These are phyloP conservation scores for Cylindroiulus punctatus DNA, from an alignment of 2,888 invertebrate species.

Conservation along the genomic window DNA sequence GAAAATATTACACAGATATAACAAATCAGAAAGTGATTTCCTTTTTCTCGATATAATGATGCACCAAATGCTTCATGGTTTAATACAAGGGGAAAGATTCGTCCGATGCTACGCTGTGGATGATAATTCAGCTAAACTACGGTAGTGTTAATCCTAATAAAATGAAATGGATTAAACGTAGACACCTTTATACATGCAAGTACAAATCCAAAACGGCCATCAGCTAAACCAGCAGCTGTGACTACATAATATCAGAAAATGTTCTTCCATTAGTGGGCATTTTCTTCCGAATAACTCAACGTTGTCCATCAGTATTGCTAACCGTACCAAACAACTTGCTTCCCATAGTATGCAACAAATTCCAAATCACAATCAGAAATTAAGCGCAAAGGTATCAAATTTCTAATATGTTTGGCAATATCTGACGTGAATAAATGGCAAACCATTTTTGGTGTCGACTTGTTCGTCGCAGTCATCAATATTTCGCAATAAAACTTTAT, in stretches of 20 bases:
- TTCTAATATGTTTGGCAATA: neutral
- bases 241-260: neutral
- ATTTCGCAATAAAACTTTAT: too few relatives aligned
- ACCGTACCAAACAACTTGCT: neutral
- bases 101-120: neutral
- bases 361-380: neutral
- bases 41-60: neutral
- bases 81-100: neutral
- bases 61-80: conserved; percentile 4
- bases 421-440: too few relatives aligned
- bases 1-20: conserved; percentile 29
- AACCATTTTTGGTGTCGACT: too few relatives aligned
- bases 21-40: neutral
- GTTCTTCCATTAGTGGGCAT: neutral
- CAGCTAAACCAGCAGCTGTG: conserved; percentile 49
- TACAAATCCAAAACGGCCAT: conserved; percentile 29
- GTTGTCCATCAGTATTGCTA: neutral
- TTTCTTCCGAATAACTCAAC: neutral
- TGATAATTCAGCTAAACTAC: conserved; percentile 15
- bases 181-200: conserved; percentile 17
- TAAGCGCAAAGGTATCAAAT: neutral
- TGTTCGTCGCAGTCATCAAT: too few relatives aligned
- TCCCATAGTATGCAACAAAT: neutral
- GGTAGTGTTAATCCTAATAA: neutral
- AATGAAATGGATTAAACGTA: conserved; percentile 31